Evolutionary conservation across 2,797 vertebrate species (phyloP).

Genomic region (Phoeniculus purpureus): DNA sequence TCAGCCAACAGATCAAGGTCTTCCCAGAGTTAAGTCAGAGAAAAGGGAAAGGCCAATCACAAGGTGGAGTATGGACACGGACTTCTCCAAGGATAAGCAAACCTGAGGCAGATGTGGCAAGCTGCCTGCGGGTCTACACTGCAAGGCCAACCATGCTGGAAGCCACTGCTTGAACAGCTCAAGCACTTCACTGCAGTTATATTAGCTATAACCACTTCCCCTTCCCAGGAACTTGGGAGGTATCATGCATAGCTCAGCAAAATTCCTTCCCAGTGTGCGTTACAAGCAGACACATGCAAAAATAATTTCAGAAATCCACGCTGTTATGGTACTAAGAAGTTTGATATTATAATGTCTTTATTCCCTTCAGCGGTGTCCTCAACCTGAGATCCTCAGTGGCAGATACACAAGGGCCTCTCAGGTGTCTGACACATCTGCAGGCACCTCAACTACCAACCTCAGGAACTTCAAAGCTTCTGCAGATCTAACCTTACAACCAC

Average conservation of each 20-base stretch:
- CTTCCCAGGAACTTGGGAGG: constrained; percentile 11
- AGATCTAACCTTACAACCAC: background rate
- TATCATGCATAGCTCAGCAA: constrained; percentile 32
- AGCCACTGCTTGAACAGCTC: background rate
- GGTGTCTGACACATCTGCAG: background rate
- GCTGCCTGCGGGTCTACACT: background rate
- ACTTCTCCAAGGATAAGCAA: background rate
- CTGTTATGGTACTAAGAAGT: background rate
- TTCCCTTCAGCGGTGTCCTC: background rate
- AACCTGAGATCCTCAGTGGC: accelerated
- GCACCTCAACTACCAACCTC: background rate
- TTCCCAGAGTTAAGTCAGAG: background rate
- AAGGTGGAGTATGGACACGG: background rate
- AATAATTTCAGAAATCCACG: constrained; percentile 19
- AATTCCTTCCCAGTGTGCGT: background rate
- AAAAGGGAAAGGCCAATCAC: background rate
- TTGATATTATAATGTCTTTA: background rate
- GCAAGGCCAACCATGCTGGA: background rate
- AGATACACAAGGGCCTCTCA: background rate
- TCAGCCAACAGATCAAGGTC: constrained; percentile 17
- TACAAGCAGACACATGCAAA: constrained; percentile 40
- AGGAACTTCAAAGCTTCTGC: constrained; percentile 3
- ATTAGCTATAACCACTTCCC: background rate
- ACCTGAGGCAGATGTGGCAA: background rate
- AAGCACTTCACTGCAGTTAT: background rate